Evolutionary conservation across 2,888 invertebrate species (phyloP).

Genomic region (Chironomus riparius): DNA sequence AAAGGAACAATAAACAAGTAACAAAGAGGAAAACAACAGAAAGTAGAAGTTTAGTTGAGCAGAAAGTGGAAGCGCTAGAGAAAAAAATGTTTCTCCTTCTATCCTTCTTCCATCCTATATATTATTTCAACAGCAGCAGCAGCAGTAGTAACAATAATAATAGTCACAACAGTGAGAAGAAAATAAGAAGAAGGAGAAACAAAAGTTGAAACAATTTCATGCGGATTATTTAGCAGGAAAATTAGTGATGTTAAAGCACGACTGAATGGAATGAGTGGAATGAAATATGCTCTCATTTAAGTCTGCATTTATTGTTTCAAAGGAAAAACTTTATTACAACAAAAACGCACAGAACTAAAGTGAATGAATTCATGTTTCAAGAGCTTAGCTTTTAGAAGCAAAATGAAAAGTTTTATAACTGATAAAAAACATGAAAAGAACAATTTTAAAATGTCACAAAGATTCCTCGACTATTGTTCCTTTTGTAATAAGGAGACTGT

Average conservation of each 20-base stretch:
- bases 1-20: not conserved
- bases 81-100: too few species aligned
- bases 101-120: too few species aligned
- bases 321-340: not conserved
- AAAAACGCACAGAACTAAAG: not conserved
- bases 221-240: slow-evolving; percentile 18
- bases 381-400: not conserved
- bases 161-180: not conserved
- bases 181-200: not conserved
- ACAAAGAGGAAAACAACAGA: not conserved
- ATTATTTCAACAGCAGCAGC: too few species aligned
- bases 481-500: too few species aligned
- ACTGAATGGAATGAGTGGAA: not conserved
- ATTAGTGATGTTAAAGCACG: slow-evolving; percentile 1
- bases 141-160: too few species aligned
- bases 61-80: not conserved
- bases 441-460: not conserved
- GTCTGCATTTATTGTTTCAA: not conserved
- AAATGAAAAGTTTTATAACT: not conserved
- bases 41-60: not conserved
- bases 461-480: not conserved
- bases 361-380: not conserved
- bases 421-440: not conserved
- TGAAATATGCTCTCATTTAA: not conserved
- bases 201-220: not conserved